These are phyloP conservation scores for Podocnemis expansa DNA, from an alignment of 2,113 vertebrate genomes.

Conservation along the genomic window DNA sequence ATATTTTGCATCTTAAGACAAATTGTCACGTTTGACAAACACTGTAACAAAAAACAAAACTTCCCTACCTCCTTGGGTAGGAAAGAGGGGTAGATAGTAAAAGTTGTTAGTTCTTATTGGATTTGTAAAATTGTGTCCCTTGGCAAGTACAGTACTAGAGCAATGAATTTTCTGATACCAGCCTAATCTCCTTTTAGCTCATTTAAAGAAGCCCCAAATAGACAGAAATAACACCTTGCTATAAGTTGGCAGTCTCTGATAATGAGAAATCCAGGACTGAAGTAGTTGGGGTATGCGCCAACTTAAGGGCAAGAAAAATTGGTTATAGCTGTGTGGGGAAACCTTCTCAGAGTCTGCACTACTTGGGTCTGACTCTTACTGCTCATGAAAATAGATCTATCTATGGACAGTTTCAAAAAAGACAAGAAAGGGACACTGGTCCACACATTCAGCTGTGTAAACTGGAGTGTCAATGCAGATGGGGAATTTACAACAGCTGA, in stretches of 20 bases:
- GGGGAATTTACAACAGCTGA: background rate
- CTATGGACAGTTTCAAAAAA: background rate
- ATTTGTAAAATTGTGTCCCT: constrained; percentile 15
- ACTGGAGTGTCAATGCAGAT: background rate
- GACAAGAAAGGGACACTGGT: background rate
- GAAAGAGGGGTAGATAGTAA: background rate
- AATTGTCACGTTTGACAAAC: constrained; percentile 19
- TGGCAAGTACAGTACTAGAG: background rate
- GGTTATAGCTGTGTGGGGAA: background rate
- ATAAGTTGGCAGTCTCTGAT: background rate
- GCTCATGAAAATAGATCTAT: background rate
- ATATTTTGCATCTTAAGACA: background rate
- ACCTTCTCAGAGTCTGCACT: background rate
- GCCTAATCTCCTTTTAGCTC: background rate
- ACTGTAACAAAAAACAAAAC: background rate
- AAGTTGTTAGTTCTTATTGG: background rate
- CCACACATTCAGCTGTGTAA: background rate
- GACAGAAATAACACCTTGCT: background rate
- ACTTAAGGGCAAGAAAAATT: background rate
- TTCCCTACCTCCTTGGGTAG: background rate
- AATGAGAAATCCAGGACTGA: background rate
- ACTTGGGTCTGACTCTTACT: background rate
- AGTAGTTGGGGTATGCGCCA: background rate
- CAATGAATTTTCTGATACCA: background rate
- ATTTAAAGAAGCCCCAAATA: background rate